These are phyloP conservation scores for Petaurus breviceps DNA, from an alignment of 2,113 vertebrate species.

Conservation along the genomic window DNA sequence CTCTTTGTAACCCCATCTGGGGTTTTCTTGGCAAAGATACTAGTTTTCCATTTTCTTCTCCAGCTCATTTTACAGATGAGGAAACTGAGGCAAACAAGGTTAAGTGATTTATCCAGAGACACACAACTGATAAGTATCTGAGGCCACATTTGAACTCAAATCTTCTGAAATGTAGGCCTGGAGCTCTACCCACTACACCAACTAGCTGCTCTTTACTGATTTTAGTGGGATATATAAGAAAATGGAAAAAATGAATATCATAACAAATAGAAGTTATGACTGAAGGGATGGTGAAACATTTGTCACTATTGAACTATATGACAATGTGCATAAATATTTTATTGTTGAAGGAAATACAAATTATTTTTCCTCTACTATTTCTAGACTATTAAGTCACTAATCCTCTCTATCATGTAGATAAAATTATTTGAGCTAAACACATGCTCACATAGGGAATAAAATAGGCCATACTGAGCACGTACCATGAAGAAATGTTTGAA, in stretches of 20 bases:
- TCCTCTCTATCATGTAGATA: background rate
- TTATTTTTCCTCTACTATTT: conserved; percentile 23
- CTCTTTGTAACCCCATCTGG: no score
- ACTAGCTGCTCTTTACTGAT: background rate
- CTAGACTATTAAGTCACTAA: background rate
- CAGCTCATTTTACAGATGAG: no score
- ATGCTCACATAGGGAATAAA: background rate
- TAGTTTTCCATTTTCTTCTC: no score
- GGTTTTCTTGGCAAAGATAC: no score
- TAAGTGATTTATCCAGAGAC: background rate
- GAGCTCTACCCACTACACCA: background rate
- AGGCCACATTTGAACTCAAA: background rate
- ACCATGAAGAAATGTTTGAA: background rate
- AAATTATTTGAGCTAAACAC: background rate
- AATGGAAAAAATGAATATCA: background rate
- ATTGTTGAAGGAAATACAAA: background rate
- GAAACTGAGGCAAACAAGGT: no score
- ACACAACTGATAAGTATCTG: background rate
- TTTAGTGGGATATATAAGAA: background rate
- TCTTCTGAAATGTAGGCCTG: background rate
- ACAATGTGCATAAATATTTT: background rate
- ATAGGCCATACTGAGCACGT: background rate
- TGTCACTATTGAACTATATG: background rate
- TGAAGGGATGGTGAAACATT: background rate
- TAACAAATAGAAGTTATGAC: background rate